Conservation (phyloP, 2,113 vertebrate species). For the Anarhynchus alexandrinus region DNA sequence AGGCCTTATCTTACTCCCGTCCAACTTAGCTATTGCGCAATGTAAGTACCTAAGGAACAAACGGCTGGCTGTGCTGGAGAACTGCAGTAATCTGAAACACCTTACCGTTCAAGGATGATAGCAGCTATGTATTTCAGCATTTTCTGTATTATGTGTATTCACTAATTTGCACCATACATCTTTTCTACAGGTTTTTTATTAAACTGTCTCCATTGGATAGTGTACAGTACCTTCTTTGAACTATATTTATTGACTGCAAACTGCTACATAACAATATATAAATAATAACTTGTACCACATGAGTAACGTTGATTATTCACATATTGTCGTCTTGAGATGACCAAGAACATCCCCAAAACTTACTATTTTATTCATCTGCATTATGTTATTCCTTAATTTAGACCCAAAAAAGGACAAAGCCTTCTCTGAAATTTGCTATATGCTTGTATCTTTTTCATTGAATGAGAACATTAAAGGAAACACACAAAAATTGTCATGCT, state of each 20-base stretch:
- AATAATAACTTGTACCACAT: background rate
- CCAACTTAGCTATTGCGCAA: too few relatives aligned
- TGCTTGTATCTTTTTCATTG: background rate
- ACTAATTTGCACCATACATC: background rate
- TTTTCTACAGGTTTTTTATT: background rate
- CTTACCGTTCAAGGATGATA: background rate
- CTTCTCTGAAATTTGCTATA: background rate
- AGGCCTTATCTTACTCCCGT: accelerated
- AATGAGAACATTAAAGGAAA: background rate
- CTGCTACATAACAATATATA: background rate
- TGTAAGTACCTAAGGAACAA: background rate
- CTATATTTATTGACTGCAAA: background rate
- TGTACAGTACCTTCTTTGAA: background rate
- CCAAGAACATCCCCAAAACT: background rate
- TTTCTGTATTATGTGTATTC: background rate
- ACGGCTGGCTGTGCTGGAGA: accelerated
- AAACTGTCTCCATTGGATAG: background rate
- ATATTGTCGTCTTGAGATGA: background rate
- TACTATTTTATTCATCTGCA: background rate
- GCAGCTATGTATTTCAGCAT: background rate
- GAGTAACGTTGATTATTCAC: background rate
- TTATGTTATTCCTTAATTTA: background rate
- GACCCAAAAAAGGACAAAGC: background rate
- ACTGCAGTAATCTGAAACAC: background rate
- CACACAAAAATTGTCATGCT: background rate